Evolutionary conservation across 2,797 vertebrate species (phyloP).

Genomic region (Chloroceryle amazona): DNA sequence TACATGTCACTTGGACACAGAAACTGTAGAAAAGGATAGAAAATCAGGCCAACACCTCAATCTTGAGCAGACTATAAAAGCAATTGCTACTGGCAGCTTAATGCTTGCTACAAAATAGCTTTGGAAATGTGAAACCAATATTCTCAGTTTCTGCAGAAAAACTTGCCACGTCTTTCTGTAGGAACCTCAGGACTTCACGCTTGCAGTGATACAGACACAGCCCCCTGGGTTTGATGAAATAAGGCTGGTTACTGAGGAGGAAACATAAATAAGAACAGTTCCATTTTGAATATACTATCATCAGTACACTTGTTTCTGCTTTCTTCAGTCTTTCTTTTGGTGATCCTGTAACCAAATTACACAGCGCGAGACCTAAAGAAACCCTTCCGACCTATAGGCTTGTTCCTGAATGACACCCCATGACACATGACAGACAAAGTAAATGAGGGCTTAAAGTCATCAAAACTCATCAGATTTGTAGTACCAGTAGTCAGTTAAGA

Average conservation of each 20-base stretch:
- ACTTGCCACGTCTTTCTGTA: background rate
- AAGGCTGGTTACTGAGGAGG: background rate
- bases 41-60: background rate
- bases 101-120: background rate
- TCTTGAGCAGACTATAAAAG: background rate
- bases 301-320: background rate
- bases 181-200: background rate
- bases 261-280: background rate
- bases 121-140: background rate
- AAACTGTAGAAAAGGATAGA: background rate
- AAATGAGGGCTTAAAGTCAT: background rate
- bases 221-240: background rate
- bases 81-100: background rate
- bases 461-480: background rate
- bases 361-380: background rate
- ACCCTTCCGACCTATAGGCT: background rate
- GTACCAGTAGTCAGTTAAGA: background rate
- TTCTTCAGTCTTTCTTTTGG: background rate
- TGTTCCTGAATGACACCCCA: background rate
- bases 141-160: background rate
- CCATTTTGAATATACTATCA: fast-evolving
- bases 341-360: background rate
- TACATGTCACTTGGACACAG: background rate
- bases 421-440: background rate
- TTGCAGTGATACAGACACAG: background rate